phyloP scores from a whole-genome alignment of 2,888 invertebrate genomes.

The Hirtodrosophila duncani region DNA sequence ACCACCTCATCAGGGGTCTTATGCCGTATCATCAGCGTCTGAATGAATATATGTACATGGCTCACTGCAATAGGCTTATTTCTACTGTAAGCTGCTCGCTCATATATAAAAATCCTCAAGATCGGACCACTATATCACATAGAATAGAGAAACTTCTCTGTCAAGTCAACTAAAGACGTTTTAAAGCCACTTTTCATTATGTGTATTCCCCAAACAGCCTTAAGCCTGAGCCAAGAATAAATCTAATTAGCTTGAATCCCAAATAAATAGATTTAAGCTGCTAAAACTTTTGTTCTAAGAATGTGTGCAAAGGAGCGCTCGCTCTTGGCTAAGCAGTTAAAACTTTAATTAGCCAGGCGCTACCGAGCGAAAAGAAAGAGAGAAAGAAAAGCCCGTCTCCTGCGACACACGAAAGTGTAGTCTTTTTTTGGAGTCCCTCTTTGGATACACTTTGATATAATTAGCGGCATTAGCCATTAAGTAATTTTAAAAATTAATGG shows the following conservation, averaged over 20 bases:
- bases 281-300: too few relatives aligned
- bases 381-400: background rate
- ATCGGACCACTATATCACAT: too few relatives aligned
- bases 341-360: conserved; percentile 58
- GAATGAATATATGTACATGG: too few relatives aligned
- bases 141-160: too few relatives aligned
- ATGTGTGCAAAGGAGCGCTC: too few relatives aligned
- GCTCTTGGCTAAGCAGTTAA: conserved; percentile 44
- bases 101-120: too few relatives aligned
- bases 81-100: too few relatives aligned
- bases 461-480: conserved; percentile 54
- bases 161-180: too few relatives aligned
- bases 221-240: conserved; percentile 18
- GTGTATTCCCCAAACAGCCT: background rate
- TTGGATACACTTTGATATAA: conserved; percentile 52
- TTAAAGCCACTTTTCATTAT: background rate
- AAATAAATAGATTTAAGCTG: conserved; percentile 36
- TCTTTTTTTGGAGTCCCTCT: conserved; percentile 11
- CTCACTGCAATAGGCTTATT: too few relatives aligned
- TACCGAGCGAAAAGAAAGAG: conserved; percentile 4
- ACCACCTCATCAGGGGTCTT: too few relatives aligned
- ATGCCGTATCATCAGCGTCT: too few relatives aligned
- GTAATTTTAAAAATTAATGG: conserved; percentile 69
- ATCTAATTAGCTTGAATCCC: conserved; percentile 40
- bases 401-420: conserved; percentile 6